Percentiles rank a stretch among this genome's conserved stretches.
Evolutionary conservation across 2,113 vertebrate species (phyloP).

Genomic region (Chamaea fasciata): DNA sequence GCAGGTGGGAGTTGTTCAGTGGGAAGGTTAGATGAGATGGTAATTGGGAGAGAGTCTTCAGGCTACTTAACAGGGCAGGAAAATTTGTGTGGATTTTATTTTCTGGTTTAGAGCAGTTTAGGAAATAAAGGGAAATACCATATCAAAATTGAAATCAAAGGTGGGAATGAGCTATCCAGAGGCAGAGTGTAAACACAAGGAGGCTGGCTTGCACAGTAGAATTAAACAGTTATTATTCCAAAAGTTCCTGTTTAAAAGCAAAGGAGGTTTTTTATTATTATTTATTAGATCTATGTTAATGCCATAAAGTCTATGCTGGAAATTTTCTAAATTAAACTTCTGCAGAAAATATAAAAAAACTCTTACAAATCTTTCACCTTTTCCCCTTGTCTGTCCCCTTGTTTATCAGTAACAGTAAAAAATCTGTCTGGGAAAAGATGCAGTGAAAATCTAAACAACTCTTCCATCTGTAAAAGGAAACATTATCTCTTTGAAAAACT

Average conservation of each 20-base stretch:
- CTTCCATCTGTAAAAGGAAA: constrained; percentile 3
- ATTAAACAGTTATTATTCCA: not conserved
- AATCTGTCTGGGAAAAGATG: not conserved
- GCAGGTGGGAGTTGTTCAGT: not conserved
- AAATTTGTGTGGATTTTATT: not conserved
- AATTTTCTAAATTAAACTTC: not conserved
- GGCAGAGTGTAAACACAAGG: not conserved
- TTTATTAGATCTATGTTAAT: not conserved
- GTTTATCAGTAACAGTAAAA: not conserved
- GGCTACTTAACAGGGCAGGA: not conserved
- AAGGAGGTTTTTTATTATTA: accelerated
- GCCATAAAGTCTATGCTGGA: not conserved
- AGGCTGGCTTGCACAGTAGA: not conserved
- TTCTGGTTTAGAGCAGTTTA: not conserved
- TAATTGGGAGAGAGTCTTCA: constrained; percentile 13
- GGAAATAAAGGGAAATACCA: not conserved
- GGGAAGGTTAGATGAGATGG: constrained; percentile 2
- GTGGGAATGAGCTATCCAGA: not conserved
- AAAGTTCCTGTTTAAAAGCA: not conserved
- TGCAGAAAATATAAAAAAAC: not conserved
- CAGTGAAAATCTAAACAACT: not conserved
- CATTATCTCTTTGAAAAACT: not conserved
- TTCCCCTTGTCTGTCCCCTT: not conserved
- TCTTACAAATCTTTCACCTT: not conserved
- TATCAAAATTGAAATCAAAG: not conserved